Percentiles rank a stretch among this genome's conserved stretches.
Conservation (phyloP, 2,113 vertebrate species). For the Malurus alboscapulatus region DNA sequence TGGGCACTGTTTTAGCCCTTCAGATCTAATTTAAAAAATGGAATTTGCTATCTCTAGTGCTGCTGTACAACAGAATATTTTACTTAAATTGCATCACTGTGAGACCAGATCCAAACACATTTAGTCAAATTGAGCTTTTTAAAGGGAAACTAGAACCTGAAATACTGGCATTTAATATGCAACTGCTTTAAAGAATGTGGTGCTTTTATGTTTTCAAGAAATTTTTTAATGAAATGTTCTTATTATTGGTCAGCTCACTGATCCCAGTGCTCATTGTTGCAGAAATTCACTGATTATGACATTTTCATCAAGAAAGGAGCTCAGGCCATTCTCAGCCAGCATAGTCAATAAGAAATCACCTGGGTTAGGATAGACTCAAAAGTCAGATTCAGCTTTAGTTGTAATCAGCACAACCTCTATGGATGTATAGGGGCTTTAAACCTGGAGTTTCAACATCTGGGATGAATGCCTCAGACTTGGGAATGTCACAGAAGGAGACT, state of each 20-base stretch:
- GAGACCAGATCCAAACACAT: background rate
- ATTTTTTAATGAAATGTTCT: fast-evolving
- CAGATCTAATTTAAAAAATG: background rate
- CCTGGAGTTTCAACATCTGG: background rate
- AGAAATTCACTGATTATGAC: background rate
- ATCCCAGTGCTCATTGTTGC: background rate
- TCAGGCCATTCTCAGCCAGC: background rate
- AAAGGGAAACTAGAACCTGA: background rate
- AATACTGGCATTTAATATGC: background rate
- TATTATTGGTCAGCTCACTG: background rate
- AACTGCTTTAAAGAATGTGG: background rate
- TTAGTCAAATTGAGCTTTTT: background rate
- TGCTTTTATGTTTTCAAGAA: background rate
- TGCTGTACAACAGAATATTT: background rate
- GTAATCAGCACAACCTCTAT: background rate
- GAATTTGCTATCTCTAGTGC: background rate
- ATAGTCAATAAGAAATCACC: background rate
- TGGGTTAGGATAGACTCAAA: background rate
- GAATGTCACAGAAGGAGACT: background rate
- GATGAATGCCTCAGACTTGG: background rate
- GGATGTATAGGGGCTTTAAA: background rate
- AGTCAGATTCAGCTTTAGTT: background rate
- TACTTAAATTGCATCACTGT: background rate
- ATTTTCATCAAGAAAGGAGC: background rate
- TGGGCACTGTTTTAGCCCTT: background rate